Evolutionary conservation across 1,140 invertebrate species (phyloP), one percentile per base, ranked within the genome.

Genomic region (Camponotus vicinus): DNA sequence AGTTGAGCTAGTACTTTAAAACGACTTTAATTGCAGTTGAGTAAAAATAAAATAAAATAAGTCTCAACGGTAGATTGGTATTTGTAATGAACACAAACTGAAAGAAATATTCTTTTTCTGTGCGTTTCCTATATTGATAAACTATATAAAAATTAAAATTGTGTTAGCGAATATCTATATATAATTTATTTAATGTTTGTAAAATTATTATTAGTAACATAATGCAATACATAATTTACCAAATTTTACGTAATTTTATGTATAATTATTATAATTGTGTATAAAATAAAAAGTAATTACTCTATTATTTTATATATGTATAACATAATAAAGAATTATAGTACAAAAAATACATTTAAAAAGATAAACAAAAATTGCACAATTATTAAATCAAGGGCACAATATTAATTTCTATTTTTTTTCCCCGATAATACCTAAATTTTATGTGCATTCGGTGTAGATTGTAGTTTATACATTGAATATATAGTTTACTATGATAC

Each of bases 1-100:
- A 73, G 70, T 75, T 75, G 7, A 59, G 52, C n/a, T 37, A 59
- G n/a, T 55, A 75, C 71, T 75, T 75, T 59, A 59, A 75, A 75
- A 40, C n/a, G 52, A 75, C 52, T 75, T 75, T 75, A 75, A 75
- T 75, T 61, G 55, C 37, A 75, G 71, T 42, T 59, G 55, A 13
- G 2, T 32, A 40, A n/a, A 21, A 59, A 57, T 57, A 40, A 21
- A 59, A 57, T 57, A 40, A 75, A 75, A 75, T 32, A 61, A 52
- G 21, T 75, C 27, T 75, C 34, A 61, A 42, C 55, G 4, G 11
- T 6, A n/a, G n/a, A 75, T 15, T 61, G 6, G 70, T 59, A n/a
- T 59, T 75, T 75, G 52, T 37, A 59, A 40, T 52, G 13, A 59
- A 32, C 5, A 15, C 1, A 75, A 40, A 55, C 70, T 57, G 55